phyloP scores from a whole-genome alignment of 2,797 vertebrate genomes.

The Tragelaphus oryx region DNA sequence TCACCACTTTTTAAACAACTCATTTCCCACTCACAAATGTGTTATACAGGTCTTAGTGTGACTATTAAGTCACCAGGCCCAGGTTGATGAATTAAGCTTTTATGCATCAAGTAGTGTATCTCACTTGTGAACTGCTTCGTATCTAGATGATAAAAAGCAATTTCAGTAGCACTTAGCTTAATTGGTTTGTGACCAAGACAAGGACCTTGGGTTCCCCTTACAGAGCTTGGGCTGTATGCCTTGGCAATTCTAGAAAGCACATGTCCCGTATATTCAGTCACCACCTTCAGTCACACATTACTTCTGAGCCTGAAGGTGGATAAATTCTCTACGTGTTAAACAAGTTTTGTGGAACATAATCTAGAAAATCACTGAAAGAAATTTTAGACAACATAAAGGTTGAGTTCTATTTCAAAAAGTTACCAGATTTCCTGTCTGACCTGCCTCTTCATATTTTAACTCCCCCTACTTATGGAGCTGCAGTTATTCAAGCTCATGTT shows the following conservation, averaged over 20 bases:
- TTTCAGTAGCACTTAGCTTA: conserved; percentile 62
- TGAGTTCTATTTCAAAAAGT: not conserved
- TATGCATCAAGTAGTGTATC: conserved; percentile 35
- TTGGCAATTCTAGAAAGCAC: conserved; percentile 22
- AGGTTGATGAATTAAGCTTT: conserved; percentile 44
- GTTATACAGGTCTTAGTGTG: conserved; percentile 38
- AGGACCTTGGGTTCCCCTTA: conserved; percentile 36
- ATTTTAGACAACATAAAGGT: not conserved
- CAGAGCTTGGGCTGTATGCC: not conserved
- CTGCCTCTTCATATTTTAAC: not conserved
- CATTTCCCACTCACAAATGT: conserved; percentile 22
- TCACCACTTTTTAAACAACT: conserved; percentile 5
- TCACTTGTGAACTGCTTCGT: conserved; percentile 42
- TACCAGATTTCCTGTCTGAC: not conserved
- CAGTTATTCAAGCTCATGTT: not conserved
- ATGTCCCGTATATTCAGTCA: not conserved
- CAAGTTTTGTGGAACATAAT: not conserved
- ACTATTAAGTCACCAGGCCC: not conserved
- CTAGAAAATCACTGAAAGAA: not conserved
- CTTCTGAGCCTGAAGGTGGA: not conserved
- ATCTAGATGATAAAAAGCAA: conserved; percentile 57
- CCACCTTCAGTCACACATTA: not conserved
- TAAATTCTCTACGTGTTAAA: not conserved
- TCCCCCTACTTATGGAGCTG: not conserved
- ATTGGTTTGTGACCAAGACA: conserved; percentile 64